A percentile compares a stretch with the other conserved stretches of the same genome.
Evolutionary conservation across 1,140 invertebrate species (phyloP).

Genomic region (Diprion similis): DNA sequence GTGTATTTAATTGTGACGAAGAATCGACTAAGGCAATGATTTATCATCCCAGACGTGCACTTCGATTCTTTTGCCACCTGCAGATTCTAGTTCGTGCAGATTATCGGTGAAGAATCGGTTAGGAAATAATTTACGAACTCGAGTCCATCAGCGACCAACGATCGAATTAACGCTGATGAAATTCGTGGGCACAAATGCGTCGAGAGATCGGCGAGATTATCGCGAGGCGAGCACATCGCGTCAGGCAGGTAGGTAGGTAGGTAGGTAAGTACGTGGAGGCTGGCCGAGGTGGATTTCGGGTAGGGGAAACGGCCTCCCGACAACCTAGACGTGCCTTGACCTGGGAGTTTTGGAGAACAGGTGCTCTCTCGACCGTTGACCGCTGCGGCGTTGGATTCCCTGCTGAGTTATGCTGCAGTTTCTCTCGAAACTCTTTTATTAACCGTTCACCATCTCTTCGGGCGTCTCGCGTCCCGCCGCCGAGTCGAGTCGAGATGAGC

Average conservation of each 20-base stretch:
- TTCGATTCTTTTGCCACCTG: no score
- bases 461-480: background rate
- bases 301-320: conserved; percentile 57
- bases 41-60: no score
- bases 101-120: no score
- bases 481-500: background rate
- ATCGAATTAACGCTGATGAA: no score
- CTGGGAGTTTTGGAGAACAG: conserved; percentile 57
- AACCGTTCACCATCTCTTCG: background rate
- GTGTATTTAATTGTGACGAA: no score
- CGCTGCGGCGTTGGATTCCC: conserved; percentile 34
- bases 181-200: no score
- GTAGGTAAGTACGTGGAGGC: no score
- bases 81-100: no score
- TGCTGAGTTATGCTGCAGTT: conserved; percentile 46
- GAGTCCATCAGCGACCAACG: no score
- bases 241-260: no score
- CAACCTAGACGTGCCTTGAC: conserved; percentile 59
- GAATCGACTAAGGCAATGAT: no score
- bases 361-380: conserved; percentile 48
- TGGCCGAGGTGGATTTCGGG: conserved; percentile 7
- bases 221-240: conserved; percentile 10
- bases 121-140: no score
- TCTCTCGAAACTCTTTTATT: background rate
- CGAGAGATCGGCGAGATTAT: conserved; percentile 36